Evolutionary conservation across 2,888 invertebrate genomes (phyloP), one percentile per base, ranked within the genome.

Genomic region (Nomada fucata): DNA sequence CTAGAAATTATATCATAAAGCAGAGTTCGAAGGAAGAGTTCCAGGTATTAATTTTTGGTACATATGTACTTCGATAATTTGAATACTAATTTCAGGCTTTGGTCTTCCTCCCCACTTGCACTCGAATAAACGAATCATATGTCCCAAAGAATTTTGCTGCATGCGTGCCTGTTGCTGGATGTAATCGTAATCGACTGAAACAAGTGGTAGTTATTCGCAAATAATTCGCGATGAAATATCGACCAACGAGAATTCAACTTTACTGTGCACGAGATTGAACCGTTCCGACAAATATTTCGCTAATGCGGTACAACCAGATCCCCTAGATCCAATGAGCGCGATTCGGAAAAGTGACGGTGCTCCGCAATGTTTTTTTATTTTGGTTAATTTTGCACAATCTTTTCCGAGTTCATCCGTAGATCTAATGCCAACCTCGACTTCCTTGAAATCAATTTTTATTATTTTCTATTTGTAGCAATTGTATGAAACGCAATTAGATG

Each of bases 311-410:
- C 95, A 93, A 2, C 96, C 95, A 20, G 95, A 95, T 76, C 96
- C 96, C 63, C 95, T 92, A 0, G 95, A 95, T 5, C 96, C 96
- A 1, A 96, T 89, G 0, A 96, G 90, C 53, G 95, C 90, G 73
- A 96, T 94, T 55, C 96, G 94, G 86, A 96, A 95, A 50, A 94
- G 92, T 47, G 94, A 94, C 0, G 96, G 96, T 0, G 95, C 95
- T 50, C 93, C 93, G 47, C 91, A 88, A 63, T 93, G 91, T 72
- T 92, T 91, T 71, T 91, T 92, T 50, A 90, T 91, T 73, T 90
- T 93, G 1, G 93, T 88, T 23, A 94, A 82, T 68, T 91, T 91
- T 0, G 92, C 88, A 73, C 94, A 94, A 82, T 93, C 93, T 2
- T 90, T 89, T 2, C 93, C 94, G 10, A 95, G 87, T 55, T 94